phyloP scores from a whole-genome alignment of 2,888 invertebrate genomes.

The Conchocele bisecta region DNA sequence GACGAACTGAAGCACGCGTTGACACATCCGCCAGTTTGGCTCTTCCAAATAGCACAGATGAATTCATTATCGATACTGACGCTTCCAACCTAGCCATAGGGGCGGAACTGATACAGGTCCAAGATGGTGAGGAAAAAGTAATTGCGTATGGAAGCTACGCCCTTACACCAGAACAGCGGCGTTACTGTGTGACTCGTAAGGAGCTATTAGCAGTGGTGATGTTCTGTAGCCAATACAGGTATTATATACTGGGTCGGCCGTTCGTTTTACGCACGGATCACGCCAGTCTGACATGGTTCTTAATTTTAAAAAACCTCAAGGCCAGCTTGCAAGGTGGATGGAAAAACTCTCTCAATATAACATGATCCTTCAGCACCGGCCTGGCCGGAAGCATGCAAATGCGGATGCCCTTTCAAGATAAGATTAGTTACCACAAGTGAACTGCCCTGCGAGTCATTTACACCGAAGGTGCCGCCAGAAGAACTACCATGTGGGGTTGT shows the following conservation, averaged over 20 bases:
- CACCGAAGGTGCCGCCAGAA: neutral
- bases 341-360: constrained; percentile 22
- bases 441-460: neutral
- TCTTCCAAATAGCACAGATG: constrained; percentile 8
- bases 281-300: constrained; percentile 7
- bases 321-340: too few species aligned
- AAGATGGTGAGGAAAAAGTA: too few species aligned
- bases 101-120: too few species aligned
- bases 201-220: too few species aligned
- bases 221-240: neutral
- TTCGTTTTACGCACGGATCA: constrained; percentile 15
- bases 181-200: constrained; percentile 7
- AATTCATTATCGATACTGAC: too few species aligned
- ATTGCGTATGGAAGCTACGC: too few species aligned
- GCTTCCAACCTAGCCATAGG: too few species aligned
- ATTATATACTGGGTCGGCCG: constrained; percentile 1
- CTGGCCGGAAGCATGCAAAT: constrained; percentile 25
- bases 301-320: constrained; percentile 10
- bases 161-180: constrained; percentile 1
- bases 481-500: constrained; percentile 5
- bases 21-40: constrained; percentile 15
- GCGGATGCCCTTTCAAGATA: constrained; percentile 28
- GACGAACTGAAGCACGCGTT: neutral
- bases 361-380: constrained; percentile 11
- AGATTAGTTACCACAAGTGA: neutral